These are phyloP conservation scores for Dendroctonus valens DNA, from an alignment of 1,140 invertebrate genomes.

Conservation along the genomic window DNA sequence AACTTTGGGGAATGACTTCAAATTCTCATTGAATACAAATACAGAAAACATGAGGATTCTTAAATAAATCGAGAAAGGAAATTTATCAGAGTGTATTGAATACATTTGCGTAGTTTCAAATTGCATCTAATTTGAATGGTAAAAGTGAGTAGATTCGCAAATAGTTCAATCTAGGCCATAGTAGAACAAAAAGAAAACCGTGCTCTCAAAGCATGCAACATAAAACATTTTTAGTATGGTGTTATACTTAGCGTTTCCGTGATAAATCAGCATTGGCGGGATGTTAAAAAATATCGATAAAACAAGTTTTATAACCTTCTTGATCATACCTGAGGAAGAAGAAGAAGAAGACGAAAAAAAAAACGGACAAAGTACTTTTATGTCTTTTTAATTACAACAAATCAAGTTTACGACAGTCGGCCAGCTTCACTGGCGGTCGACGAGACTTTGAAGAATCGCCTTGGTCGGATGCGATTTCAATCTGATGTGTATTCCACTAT, in stretches of 20 bases:
- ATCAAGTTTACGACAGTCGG: conserved; percentile 41
- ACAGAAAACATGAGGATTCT: too few relatives aligned
- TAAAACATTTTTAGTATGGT: conserved; percentile 10
- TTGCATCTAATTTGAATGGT: too few relatives aligned
- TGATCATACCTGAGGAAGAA: conserved; percentile 35
- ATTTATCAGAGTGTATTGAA: too few relatives aligned
- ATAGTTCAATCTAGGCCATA: too few relatives aligned
- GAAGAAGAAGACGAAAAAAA: conserved; percentile 3
- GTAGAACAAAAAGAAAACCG: too few relatives aligned
- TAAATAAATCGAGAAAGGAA: too few relatives aligned
- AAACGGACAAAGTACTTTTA: conserved; percentile 40
- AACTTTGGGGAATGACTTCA: too few relatives aligned
- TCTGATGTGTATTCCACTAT: conserved; percentile 43
- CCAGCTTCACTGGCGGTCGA: conserved; percentile 27
- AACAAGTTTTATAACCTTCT: conserved; percentile 38
- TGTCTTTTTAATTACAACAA: conserved; percentile 47
- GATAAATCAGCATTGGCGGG: conserved; percentile 27
- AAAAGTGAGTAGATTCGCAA: too few relatives aligned
- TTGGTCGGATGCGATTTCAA: conserved; percentile 35
- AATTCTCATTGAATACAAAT: too few relatives aligned
- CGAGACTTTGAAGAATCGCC: conserved; percentile 24
- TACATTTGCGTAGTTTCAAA: too few relatives aligned
- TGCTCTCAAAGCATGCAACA: too few relatives aligned
- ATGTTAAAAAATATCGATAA: conserved; percentile 32
- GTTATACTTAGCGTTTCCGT: conserved; percentile 21